Evolutionary conservation across 2,888 invertebrate genomes (phyloP), one percentile per base, ranked within the genome.

Genomic region (Macrosiphum euphorbiae): DNA sequence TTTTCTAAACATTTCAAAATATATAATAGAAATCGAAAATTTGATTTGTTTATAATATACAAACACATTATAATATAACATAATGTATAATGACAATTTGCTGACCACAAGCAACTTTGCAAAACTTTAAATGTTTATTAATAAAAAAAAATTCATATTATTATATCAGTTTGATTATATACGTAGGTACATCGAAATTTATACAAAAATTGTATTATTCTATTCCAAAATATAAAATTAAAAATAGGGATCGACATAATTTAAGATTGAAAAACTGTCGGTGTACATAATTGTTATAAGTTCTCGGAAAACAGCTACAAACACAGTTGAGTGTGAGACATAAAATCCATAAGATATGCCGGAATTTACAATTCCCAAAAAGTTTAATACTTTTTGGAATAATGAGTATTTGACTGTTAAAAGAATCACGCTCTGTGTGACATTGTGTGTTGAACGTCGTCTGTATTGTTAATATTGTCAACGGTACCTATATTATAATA

Each of bases 71-170:
- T n/a, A n/a, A n/a, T 4, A 67, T 67, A 13, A 3, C n/a, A 67
- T 0, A 13, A 67, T n/a, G n/a, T n/a, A n/a, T 1, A n/a, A 16
- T 16, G n/a, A 0, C 0, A 16, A 16, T 67, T 67, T 4, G 1
- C 20, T 78, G 8, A 35, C 1, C 20, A 20, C 78, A 35, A 78
- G 35, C 2, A 35, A 35, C 78, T 20, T 16, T 78, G 2, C 1
- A 0, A 5, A 67, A 16, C 1, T n/a, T 67, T n/a, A 67, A n/a
- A 67, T 20, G 16, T 16, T 16, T n/a, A 35, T 35, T 20, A 35
- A 10, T 28, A 28, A n/a, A 67, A n/a, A 67, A n/a, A 67, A 13
- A 67, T n/a, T 4, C 3, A n/a, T 16, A 13, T 11, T 67, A 16
- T 3, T 78, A 35, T 20, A 35, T 35, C 0, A 0, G 16, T 16